phyloP scores from a whole-genome alignment of 2,113 vertebrate genomes.

The Labeo rohita region DNA sequence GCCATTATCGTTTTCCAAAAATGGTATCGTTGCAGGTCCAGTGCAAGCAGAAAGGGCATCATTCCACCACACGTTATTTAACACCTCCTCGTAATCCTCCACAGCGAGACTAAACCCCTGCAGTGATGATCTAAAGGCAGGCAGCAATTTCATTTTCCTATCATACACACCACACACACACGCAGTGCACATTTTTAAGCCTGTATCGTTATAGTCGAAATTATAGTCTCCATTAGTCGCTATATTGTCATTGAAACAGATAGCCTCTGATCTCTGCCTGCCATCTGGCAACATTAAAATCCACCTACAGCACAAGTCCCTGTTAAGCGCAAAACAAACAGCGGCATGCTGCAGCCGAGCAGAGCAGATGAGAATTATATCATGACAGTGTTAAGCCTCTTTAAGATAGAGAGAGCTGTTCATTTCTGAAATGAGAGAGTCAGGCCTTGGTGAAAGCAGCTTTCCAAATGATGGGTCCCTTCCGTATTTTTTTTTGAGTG shows the following conservation, averaged over 20 bases:
- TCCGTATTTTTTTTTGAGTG: background rate
- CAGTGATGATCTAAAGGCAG: constrained; percentile 1
- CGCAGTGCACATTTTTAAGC: background rate
- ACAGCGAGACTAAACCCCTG: constrained; percentile 1
- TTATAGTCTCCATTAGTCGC: background rate
- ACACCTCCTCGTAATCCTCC: constrained; percentile 2
- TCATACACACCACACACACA: background rate
- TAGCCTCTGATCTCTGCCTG: constrained; percentile 56
- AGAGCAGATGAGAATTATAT: constrained; percentile 4
- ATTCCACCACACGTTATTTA: background rate
- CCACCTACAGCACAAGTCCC: constrained; percentile 35
- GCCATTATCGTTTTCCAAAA: background rate
- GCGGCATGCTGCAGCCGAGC: constrained; percentile 19
- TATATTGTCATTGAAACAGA: constrained; percentile 28
- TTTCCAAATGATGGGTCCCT: background rate
- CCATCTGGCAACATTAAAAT: constrained; percentile 60
- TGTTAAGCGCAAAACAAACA: constrained; percentile 40
- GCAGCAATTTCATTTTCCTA: constrained; percentile 13
- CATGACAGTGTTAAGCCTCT: constrained; percentile 38
- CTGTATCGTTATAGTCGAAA: background rate
- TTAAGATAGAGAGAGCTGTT: constrained; percentile 2
- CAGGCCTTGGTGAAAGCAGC: background rate
- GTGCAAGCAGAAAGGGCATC: background rate
- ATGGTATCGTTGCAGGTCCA: background rate
- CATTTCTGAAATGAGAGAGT: constrained; percentile 31